Evolutionary conservation across 2,797 vertebrate species (phyloP), one percentile per base, ranked within the genome.

Genomic region (Scolopax bukidnonensis): DNA sequence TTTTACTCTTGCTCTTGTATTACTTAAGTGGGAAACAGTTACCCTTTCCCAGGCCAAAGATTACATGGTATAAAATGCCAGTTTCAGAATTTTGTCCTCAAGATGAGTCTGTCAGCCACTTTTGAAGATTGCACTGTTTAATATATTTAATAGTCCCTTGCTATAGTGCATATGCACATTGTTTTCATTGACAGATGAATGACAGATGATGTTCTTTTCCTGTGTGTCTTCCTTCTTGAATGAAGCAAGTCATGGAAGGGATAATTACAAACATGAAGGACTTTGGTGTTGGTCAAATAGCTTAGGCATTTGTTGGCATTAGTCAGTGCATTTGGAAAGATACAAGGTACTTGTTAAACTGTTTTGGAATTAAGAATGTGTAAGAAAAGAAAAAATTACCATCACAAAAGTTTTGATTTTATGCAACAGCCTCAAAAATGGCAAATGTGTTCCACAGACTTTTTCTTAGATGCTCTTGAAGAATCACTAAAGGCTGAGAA

Each of bases 401-500:
- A 30, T 16, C 32, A 59, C 16, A 65, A 50, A 27, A 33, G 6
- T 60, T 84, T 68, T 85, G 12, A 25, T 84, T 95, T 91, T 64
- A 63, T 56, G 17, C 21, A 48, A 7, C 18, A 54, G 18, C 23
- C n/a, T 67, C 13, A 78, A 84, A 79, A 90, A 64, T 38, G 17
- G 28, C 33, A 75, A 83, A 63, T 51, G 4, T 47, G 19, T 70
- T 96, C 60, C 60, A 19, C 17, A 48, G 40, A 45, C 6, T 57
- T 92, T 64, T 89, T 87, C 6, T 7, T 74, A 33, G 16, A 47
- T 51, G 33, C 15, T 79, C 93, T 73, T 74, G 84, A 90, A 87
- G 78, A 86, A 57, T 54, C 64, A 76, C 30, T 68, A 50, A 87
- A 69, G 18, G 25, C 67, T 90, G 33, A 78, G 28, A 92, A 78